Conservation (phyloP, 2,888 invertebrate genomes). For the Diploptera punctata region DNA sequence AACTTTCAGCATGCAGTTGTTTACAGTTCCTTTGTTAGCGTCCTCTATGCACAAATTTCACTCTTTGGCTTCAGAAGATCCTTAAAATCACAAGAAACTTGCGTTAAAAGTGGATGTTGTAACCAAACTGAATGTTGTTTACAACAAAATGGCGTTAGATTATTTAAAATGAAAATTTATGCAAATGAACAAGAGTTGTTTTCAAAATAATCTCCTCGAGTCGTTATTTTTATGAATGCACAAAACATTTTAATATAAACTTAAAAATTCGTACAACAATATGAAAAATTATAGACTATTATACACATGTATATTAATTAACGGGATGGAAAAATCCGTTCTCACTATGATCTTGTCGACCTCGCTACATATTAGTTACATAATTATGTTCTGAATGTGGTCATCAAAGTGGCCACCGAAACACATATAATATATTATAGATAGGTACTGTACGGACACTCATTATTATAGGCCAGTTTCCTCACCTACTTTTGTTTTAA, state of each 20-base stretch:
- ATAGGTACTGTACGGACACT: slow-evolving; percentile 26
- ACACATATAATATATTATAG: slow-evolving; percentile 22
- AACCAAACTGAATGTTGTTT: too few species aligned
- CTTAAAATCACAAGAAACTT: too few species aligned
- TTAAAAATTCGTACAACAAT: slow-evolving; percentile 87
- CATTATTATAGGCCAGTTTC: slow-evolving; percentile 23
- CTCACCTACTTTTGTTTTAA: slow-evolving; percentile 20
- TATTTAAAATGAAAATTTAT: too few species aligned
- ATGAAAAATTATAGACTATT: slow-evolving; percentile 87
- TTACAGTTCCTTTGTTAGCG: too few species aligned
- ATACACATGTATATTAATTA: slow-evolving; percentile 59
- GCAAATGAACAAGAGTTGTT: too few species aligned
- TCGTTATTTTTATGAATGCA: slow-evolving; percentile 65
- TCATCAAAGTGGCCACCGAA: background rate
- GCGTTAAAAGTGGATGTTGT: too few species aligned
- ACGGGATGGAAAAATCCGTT: slow-evolving; percentile 73
- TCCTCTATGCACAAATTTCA: too few species aligned
- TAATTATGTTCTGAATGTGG: slow-evolving; percentile 1
- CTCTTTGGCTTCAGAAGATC: too few species aligned
- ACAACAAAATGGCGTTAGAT: too few species aligned
- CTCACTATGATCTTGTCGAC: slow-evolving; percentile 58
- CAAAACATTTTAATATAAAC: slow-evolving; percentile 87
- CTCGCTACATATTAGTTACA: slow-evolving; percentile 35
- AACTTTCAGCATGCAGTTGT: too few species aligned
- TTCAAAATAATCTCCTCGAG: too few species aligned